These are phyloP conservation scores for Mythimna lalbum DNA, from an alignment of 2,888 invertebrate species.

Conservation along the genomic window DNA sequence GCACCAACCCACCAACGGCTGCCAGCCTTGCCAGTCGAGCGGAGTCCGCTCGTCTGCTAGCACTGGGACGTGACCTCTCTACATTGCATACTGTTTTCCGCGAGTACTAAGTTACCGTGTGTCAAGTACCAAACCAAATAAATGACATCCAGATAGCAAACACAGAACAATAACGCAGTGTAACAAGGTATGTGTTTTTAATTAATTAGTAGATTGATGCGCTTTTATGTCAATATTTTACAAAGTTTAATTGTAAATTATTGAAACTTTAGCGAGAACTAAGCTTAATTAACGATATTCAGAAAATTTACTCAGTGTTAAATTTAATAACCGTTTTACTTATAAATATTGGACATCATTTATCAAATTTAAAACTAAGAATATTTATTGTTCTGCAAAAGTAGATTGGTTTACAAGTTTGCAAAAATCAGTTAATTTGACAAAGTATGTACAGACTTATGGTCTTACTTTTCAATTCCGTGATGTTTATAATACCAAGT, in stretches of 20 bases:
- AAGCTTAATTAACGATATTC: neutral
- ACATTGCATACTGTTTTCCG: constrained; percentile 72
- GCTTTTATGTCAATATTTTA: neutral
- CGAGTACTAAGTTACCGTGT: constrained; percentile 62
- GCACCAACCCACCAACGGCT: constrained; percentile 69
- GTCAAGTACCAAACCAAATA: constrained; percentile 60
- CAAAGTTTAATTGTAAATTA: constrained; percentile 16
- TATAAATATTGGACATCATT: too few species aligned
- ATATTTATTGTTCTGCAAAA: neutral
- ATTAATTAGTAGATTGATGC: constrained; percentile 4
- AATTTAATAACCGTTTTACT: too few species aligned
- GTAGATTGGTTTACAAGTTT: neutral
- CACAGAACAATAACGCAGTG: constrained; percentile 29
- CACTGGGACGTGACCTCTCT: constrained; percentile 66
- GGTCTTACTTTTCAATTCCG: neutral
- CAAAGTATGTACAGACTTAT: neutral
- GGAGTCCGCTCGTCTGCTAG: constrained; percentile 78
- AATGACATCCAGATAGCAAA: constrained; percentile 70
- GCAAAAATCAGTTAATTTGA: constrained; percentile 3
- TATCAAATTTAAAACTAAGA: neutral
- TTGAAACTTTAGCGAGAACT: constrained; percentile 19
- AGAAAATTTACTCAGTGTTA: too few species aligned
- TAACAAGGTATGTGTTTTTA: constrained; percentile 52
- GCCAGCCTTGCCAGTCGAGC: constrained; percentile 81
- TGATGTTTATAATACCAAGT: neutral